Evolutionary conservation across 2,797 vertebrate genomes (phyloP).

Genomic region (Cryptoprocta ferox): DNA sequence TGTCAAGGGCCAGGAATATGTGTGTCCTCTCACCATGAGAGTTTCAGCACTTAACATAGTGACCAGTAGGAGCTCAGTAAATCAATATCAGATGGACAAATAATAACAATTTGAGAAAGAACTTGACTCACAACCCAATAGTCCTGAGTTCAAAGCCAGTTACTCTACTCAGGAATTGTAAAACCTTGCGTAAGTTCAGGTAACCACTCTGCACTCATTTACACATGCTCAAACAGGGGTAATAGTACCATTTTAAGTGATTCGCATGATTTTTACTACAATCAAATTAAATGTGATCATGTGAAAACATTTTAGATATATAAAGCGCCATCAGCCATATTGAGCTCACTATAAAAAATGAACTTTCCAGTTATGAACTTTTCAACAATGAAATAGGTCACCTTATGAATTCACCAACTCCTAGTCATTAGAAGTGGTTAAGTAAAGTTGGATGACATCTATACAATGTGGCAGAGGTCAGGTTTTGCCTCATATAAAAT

Average conservation of each 20-base stretch:
- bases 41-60: neutral
- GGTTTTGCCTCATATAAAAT: neutral
- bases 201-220: neutral
- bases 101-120: neutral
- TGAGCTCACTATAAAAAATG: neutral
- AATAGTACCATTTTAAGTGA: neutral
- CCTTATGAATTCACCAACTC: neutral
- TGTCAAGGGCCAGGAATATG: neutral
- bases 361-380: neutral
- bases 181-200: neutral
- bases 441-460: neutral
- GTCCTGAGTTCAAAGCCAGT: neutral
- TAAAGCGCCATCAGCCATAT: neutral
- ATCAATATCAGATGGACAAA: neutral
- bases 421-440: neutral
- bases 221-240: neutral
- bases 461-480: neutral
- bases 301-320: neutral
- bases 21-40: neutral
- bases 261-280: neutral
- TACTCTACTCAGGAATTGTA: neutral
- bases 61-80: neutral
- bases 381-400: neutral
- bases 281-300: neutral
- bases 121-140: neutral